Base-by-base conservation (phyloP, 2,797 vertebrate genomes). In the Rhinoraja longicauda region DNA sequence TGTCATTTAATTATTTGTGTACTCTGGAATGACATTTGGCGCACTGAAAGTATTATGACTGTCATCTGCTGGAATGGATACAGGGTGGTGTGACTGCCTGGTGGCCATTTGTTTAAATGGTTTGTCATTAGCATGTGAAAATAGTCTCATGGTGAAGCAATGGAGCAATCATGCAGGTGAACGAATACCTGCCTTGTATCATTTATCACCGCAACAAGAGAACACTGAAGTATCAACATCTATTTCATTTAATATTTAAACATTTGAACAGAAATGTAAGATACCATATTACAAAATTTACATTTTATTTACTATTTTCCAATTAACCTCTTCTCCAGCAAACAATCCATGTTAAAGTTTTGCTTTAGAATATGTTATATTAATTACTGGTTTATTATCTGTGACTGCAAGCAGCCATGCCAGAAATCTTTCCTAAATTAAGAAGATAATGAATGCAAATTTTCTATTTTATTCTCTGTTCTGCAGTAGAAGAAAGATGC, bases 41-140 rank as follows among this genome's bases (percentile, higher is more conserved):
- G 15, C 9, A 5, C 90, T 73, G 70, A 24, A 64, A 73, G 90
- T 39, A 92, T 92, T 91, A 75, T 91, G 90, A 73, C 90, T 45
- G 73, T 94, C 95, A 93, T 95, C 95, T 96, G 94, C 95, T 94
- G 94, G 96, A 96, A 96, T 96, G 96, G 94, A 93, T 76, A 93
- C 86, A 96, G 94, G 95, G 95, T 93, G 94, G 95, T 96, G 94
- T 93, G 94, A 95, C 95, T 96, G 95, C 94, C 96, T 96, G 94
- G 93, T 95, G 95, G 95, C 94, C 93, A 95, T 96, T 97, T 96
- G 95, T 95, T 95, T 96, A 96, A 96, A 96, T 94, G 95, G 95
- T 96, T 96, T 96, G 96, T 96, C 96, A 97, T 97, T 96, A 96
- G 39, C 45, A 95, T 94, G 94, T 95, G 70, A 75, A 73, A 92